phyloP scores from a whole-genome alignment of 1,140 invertebrate species.

The Branchinecta lindahli region DNA sequence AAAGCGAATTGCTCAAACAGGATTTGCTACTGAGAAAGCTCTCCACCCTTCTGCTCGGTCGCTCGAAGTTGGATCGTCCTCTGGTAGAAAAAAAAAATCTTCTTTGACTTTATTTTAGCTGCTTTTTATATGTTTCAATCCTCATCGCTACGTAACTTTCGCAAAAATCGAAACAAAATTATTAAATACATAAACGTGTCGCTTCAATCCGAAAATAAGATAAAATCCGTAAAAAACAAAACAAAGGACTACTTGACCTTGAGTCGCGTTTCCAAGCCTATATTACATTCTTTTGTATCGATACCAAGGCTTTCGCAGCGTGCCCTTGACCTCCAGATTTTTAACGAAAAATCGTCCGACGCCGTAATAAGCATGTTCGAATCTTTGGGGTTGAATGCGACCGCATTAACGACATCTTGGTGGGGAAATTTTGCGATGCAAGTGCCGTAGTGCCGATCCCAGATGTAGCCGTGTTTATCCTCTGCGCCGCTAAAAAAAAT shows the following conservation, averaged over 20 bases:
- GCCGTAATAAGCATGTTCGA: constrained; percentile 70
- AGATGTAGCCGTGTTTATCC: constrained; percentile 66
- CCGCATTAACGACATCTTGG: constrained; percentile 66
- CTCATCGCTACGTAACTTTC: too few relatives aligned
- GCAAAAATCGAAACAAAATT: too few relatives aligned
- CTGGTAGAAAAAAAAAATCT: too few relatives aligned
- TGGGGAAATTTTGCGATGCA: constrained; percentile 62
- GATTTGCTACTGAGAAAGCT: too few relatives aligned
- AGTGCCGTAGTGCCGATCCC: constrained; percentile 70
- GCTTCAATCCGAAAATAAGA: too few relatives aligned
- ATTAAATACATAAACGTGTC: too few relatives aligned
- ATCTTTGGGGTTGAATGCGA: constrained; percentile 69
- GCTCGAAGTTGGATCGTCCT: too few relatives aligned
- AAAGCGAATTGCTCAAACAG: too few relatives aligned
- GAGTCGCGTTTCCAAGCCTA: background rate
- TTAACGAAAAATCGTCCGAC: constrained; percentile 66
- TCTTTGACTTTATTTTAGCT: too few relatives aligned
- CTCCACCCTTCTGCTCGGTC: too few relatives aligned
- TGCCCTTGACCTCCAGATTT: constrained; percentile 52
- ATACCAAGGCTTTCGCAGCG: background rate
- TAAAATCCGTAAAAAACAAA: too few relatives aligned
- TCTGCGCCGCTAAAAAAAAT: constrained; percentile 53
- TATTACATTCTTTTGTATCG: background rate
- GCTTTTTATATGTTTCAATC: too few relatives aligned
- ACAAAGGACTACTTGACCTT: background rate